Percentiles rank a stretch among this genome's conserved stretches.
phyloP scores from a whole-genome alignment of 2,888 invertebrate species.

The Apotomis capreana region DNA sequence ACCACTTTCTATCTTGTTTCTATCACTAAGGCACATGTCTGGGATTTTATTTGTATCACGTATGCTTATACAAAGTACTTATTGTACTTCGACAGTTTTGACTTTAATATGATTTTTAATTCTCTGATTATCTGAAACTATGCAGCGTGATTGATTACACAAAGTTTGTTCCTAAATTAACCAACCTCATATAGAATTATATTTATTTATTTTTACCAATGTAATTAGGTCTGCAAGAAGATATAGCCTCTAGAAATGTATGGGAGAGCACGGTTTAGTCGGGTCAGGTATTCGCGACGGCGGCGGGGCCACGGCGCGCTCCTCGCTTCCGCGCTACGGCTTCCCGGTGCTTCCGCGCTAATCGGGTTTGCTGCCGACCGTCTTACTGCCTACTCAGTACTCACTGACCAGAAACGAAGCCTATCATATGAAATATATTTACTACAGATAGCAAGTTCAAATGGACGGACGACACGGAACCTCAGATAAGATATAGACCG shows the following conservation, averaged over 20 bases:
- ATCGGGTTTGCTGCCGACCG: conserved; percentile 51
- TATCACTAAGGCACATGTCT: too few relatives aligned
- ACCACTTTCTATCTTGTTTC: too few relatives aligned
- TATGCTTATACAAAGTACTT: too few relatives aligned
- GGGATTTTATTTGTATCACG: too few relatives aligned
- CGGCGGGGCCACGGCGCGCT: conserved; percentile 1
- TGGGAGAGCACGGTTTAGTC: not conserved
- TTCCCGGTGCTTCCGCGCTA: conserved; percentile 53
- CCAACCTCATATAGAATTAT: not conserved
- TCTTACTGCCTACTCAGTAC: conserved; percentile 12
- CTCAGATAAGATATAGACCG: conserved; percentile 4
- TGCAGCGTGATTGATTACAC: too few relatives aligned
- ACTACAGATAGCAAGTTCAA: not conserved
- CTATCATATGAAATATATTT: not conserved
- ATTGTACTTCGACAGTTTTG: too few relatives aligned
- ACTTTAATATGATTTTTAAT: too few relatives aligned
- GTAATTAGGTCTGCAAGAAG: not conserved
- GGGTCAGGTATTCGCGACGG: not conserved
- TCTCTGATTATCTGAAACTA: too few relatives aligned
- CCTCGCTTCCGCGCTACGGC: conserved; percentile 48
- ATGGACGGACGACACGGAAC: not conserved
- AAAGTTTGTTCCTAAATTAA: not conserved
- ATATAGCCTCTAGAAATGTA: not conserved
- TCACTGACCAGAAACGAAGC: conserved; percentile 8
- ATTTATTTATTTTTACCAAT: too few relatives aligned